Base-by-base conservation (phyloP, 2,888 invertebrate species). In the Eristalis tenax region DNA sequence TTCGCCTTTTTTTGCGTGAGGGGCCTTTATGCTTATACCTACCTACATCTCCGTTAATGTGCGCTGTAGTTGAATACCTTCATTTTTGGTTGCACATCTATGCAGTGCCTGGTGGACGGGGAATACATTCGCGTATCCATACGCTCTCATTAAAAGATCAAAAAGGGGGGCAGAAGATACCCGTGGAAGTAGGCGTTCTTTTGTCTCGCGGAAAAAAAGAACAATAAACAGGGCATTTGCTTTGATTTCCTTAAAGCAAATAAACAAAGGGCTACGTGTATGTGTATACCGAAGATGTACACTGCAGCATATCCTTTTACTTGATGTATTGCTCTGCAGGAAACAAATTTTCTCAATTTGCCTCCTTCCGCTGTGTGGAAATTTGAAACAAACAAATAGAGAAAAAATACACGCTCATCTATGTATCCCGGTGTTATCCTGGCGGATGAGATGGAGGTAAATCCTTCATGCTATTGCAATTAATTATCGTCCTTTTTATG, bases 181-280 rank as follows among this genome's bases (percentile, higher is more conserved):
- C 69, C n/a, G 40, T 78, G 43, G 43, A 69, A 74, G 78, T 76
- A 82, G 75, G 82, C 76, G 69, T 82, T 77, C 74, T 80, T 71
- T 71, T 71, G 50, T 80, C n/a, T 80, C 64, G 59, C 71, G 80
- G 4, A 66, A 61, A 71, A 66, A 80, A 61, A 71, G 80, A 84
- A 81, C 63, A 77, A 61, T 77, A 77, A 77, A 66, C 84, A 76
- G 84, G 75, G 71, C 80, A 80, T 66, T 80, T 75, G 43, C 78
- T 69, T 74, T 68, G 69, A 78, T 83, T 79, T 70, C 69, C 22
- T 70, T 74, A 8, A 50, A 18, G 18, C 50, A 50, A 50, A 50
- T 50, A 50, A 18, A 50, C 8, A n/a, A 5, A 8, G 6, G 11
- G 32, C 8, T 43, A 26, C 11, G 40, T 4, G 35, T 57, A 35